Conservation (phyloP, 2,113 vertebrate genomes). For the Ascaphus truei region DNA sequence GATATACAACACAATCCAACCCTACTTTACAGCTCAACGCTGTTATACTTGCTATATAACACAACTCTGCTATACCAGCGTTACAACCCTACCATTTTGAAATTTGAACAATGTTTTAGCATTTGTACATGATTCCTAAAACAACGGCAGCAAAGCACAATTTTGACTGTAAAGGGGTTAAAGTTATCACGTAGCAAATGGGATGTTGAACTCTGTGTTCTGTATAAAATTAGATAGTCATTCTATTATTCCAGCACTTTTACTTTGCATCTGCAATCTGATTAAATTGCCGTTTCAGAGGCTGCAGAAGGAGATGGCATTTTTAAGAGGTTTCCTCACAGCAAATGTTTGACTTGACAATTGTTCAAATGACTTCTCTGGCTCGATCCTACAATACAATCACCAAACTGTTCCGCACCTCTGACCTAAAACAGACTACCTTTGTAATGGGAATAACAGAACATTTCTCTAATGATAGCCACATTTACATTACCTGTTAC, state of each 20-base stretch:
- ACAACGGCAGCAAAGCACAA: too few species aligned
- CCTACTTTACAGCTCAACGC: too few species aligned
- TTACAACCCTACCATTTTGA: background rate
- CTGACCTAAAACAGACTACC: background rate
- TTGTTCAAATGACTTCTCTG: background rate
- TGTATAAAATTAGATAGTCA: background rate
- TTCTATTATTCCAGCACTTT: background rate
- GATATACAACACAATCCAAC: too few species aligned
- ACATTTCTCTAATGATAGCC: background rate
- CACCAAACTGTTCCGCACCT: background rate
- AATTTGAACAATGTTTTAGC: background rate
- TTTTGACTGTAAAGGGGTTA: background rate
- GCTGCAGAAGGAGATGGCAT: background rate
- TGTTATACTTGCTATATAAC: too few species aligned
- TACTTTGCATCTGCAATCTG: background rate
- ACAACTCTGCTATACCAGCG: too few species aligned
- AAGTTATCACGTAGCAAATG: too few species aligned
- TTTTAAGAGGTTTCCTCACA: background rate
- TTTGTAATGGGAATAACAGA: background rate
- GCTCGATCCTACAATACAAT: background rate
- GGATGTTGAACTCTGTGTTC: background rate
- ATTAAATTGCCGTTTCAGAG: background rate
- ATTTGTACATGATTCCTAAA: too few species aligned
- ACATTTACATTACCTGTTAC: background rate
- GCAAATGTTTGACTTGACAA: background rate